phyloP scores from a whole-genome alignment of 2,888 invertebrate genomes.

The Agapostemon virescens region DNA sequence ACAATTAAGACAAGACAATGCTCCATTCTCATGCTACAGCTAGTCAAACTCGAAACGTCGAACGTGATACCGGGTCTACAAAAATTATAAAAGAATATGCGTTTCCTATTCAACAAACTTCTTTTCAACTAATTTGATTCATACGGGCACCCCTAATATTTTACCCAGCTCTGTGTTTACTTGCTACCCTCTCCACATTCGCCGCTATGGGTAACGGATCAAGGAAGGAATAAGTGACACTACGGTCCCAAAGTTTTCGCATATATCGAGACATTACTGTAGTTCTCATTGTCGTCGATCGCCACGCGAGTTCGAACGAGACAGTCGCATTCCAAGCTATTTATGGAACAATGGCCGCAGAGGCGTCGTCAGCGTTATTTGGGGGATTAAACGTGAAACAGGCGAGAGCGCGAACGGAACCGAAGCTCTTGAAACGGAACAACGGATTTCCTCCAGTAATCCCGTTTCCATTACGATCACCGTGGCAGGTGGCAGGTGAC shows the following conservation, averaged over 20 bases:
- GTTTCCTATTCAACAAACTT: no score
- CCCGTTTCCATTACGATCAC: constrained; percentile 47
- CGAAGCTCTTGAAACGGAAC: constrained; percentile 36
- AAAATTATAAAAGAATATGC: no score
- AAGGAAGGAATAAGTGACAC: no score
- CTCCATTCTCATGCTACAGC: neutral
- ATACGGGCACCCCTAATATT: no score
- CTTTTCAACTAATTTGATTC: no score
- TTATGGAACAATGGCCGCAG: neutral
- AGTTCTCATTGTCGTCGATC: neutral
- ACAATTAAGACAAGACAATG: constrained; percentile 4
- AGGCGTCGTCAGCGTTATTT: neutral
- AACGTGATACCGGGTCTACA: neutral
- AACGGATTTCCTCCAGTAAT: constrained; percentile 43
- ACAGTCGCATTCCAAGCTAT: neutral
- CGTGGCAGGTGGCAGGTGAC: constrained; percentile 47
- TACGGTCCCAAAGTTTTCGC: no score
- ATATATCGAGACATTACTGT: neutral
- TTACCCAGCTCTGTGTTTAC: no score
- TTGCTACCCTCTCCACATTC: no score
- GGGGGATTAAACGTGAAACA: constrained; percentile 30
- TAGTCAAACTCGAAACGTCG: neutral
- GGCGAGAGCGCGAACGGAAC: constrained; percentile 14
- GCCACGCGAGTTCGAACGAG: neutral
- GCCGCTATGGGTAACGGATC: no score